A percentile compares a stretch with the other conserved stretches of the same genome.
phyloP scores from a whole-genome alignment of 2,888 invertebrate genomes.

The Orthonychiurus folsomi region DNA sequence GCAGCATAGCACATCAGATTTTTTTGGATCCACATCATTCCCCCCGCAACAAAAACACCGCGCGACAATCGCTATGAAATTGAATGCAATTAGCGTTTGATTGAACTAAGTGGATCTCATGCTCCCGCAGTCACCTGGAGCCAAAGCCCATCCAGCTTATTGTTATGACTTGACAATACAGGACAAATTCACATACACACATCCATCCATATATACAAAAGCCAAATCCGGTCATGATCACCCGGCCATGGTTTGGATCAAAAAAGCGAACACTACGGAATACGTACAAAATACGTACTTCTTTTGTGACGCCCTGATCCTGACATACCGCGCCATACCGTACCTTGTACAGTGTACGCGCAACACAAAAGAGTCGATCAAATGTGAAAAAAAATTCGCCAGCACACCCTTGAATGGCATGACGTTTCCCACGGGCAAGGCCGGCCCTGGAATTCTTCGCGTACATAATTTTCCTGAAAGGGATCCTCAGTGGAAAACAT shows the following conservation, averaged over 20 bases:
- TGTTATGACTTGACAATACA: neutral
- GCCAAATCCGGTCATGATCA: too few relatives aligned
- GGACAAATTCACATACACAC: neutral
- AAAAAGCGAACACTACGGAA: neutral
- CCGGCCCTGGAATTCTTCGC: too few relatives aligned
- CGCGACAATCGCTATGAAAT: too few relatives aligned
- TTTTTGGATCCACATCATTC: too few relatives aligned
- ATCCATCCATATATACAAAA: too few relatives aligned
- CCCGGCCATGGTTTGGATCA: neutral
- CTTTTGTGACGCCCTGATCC: neutral
- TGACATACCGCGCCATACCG: neutral
- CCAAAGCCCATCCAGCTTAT: too few relatives aligned
- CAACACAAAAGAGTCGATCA: neutral
- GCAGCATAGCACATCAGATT: too few relatives aligned
- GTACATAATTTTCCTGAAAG: too few relatives aligned
- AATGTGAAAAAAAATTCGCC: neutral
- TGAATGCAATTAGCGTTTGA: neutral
- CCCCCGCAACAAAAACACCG: too few relatives aligned
- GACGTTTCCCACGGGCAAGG: too few relatives aligned
- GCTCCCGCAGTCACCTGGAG: neutral
- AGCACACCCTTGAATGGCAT: neutral
- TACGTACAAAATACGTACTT: neutral
- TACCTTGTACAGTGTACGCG: too few relatives aligned
- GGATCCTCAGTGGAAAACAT: too few relatives aligned
- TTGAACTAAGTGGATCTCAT: neutral